phyloP scores from a whole-genome alignment of 2,797 vertebrate genomes.

The Kryptolebias ocellatus region DNA sequence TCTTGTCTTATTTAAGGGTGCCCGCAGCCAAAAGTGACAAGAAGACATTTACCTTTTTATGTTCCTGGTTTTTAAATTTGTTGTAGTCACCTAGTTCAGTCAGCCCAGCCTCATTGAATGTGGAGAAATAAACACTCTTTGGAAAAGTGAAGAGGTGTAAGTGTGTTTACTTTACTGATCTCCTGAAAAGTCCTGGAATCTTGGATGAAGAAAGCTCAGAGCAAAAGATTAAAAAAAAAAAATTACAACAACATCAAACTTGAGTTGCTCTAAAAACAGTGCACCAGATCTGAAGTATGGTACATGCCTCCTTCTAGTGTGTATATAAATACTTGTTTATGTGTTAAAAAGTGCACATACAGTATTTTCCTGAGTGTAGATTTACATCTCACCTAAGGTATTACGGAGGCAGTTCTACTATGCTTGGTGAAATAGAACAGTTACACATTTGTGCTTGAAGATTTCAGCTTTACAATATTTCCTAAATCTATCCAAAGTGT shows the following conservation, averaged over 20 bases:
- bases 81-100: no score
- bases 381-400: slow-evolving; percentile 7
- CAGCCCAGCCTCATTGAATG: neutral
- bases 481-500: slow-evolving; percentile 69
- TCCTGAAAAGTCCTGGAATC: neutral
- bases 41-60: no score
- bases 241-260: neutral
- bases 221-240: neutral
- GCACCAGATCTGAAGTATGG: no score
- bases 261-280: no score
- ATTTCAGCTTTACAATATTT: slow-evolving; percentile 48
- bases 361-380: neutral
- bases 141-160: neutral
- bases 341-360: neutral
- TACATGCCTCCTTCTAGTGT: no score
- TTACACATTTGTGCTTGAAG: slow-evolving; percentile 54
- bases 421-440: slow-evolving; percentile 36
- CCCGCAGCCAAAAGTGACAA: no score
- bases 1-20: no score
- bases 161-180: neutral
- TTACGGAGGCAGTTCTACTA: slow-evolving; percentile 33
- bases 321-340: neutral
- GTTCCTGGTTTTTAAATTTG: no score
- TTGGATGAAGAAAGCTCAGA: neutral
- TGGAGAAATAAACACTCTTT: neutral